Base-by-base conservation (phyloP, 2,888 invertebrate genomes). In the Nomada fucata region DNA sequence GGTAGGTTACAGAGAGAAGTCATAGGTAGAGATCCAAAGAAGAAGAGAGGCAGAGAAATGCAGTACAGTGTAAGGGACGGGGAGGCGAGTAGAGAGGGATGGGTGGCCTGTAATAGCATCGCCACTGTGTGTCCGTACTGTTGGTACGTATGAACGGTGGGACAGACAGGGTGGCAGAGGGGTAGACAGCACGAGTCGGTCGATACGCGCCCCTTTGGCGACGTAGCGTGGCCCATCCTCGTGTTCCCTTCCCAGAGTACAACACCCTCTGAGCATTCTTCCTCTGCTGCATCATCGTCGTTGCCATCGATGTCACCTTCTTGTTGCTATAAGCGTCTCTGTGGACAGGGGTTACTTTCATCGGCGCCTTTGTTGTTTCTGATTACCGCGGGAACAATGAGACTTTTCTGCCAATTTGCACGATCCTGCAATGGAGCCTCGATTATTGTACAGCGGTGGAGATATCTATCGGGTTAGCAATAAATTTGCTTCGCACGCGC, bases 191-290 rank as follows among this genome's bases (percentile, higher is more conserved):
- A 76, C 60, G 82, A 86, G 88, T 88, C 85, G 90, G 89, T 90
- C 90, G 90, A 90, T 90, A 90, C 86, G 86, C 89, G 88, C 89
- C 90, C 90, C 86, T 87, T 89, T 78, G 89, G 87, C 86, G 89
- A 86, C 90, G 86, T 80, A 71, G 73, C 80, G 79, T 85, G 85
- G 82, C 83, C 76, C 80, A 79, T 75, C 82, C 85, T 83, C 78
- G 71, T 73, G 59, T 59, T 57, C 61, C 74, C 77, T 50, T 74
- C 64, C 42, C 55, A 44, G 50, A 53, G 61, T 73, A 70, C 79
- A 71, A 63, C 70, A 83, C 81, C 61, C 65, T 61, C 52, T 36
- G 68, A 81, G 52, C 68, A 74, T 81, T 73, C 81, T 87, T 79
- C 76, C 68, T 53, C 67, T 61, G 61, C 79, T 61, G 72, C 74